Conservation (phyloP, 2,113 vertebrate species). For the Dipodomys spectabilis region DNA sequence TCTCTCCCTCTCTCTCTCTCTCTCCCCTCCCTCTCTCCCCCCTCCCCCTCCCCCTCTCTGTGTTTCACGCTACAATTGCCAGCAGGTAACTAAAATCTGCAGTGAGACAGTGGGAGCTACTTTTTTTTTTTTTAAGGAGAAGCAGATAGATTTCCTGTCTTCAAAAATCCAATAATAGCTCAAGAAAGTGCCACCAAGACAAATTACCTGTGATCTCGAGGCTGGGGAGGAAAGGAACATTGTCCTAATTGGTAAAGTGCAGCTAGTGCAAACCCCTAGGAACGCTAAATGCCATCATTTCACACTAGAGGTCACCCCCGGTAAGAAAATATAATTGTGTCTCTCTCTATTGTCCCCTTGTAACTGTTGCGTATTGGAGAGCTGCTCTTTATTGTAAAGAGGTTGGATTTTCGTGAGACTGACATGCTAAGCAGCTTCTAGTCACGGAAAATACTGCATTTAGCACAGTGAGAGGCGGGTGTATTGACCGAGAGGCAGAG, state of each 20-base stretch:
- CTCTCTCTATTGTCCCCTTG: constrained; percentile 79
- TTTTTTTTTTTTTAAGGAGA: constrained; percentile 3
- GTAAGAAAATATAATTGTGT: constrained; percentile 86
- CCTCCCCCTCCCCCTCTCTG: too few relatives aligned
- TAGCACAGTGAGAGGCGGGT: constrained; percentile 48
- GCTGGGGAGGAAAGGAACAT: constrained; percentile 16
- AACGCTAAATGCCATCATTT: constrained; percentile 87
- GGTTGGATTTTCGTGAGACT: constrained; percentile 70
- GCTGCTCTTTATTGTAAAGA: constrained; percentile 67
- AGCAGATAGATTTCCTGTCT: constrained; percentile 17
- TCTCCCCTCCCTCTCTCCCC: too few relatives aligned
- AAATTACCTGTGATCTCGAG: constrained; percentile 51
- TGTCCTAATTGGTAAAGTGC: constrained; percentile 78
- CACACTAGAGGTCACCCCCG: constrained; percentile 89
- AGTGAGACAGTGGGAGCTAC: neutral
- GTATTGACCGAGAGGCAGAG: constrained; percentile 48
- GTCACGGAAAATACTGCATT: constrained; percentile 64
- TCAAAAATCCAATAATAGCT: constrained; percentile 53
- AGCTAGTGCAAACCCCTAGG: constrained; percentile 81
- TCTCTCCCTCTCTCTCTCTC: too few relatives aligned
- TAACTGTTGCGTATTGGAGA: constrained; percentile 73
- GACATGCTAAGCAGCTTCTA: constrained; percentile 72
- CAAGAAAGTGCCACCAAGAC: constrained; percentile 39
- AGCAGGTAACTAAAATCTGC: neutral
- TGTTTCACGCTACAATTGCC: neutral